Evolutionary conservation across 2,797 vertebrate genomes (phyloP).

Genomic region (Monodelphis domestica): DNA sequence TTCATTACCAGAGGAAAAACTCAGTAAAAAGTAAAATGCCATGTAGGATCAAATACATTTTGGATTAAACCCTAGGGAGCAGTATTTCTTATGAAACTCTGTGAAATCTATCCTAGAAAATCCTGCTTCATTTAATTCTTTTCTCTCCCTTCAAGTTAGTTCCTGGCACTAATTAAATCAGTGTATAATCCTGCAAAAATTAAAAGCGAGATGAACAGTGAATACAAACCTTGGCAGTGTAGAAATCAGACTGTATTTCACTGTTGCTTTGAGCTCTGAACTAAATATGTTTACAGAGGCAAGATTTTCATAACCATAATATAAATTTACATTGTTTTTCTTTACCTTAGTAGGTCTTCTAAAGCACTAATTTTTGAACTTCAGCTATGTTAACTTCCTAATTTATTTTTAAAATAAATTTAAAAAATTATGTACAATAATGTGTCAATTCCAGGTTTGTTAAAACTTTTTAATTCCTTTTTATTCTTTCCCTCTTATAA

Average conservation of each 20-base stretch:
- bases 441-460: background rate
- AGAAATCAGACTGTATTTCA: conserved; percentile 13
- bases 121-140: conserved; percentile 7
- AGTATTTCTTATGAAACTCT: conserved; percentile 37
- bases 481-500: background rate
- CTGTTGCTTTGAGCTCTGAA: conserved; percentile 28
- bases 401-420: conserved; percentile 48
- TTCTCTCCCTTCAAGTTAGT: conserved; percentile 39
- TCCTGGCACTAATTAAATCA: conserved; percentile 57
- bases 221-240: conserved; percentile 1
- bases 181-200: conserved; percentile 55
- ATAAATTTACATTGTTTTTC: background rate
- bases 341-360: conserved; percentile 41
- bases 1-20: conserved; percentile 9
- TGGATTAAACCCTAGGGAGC: conserved; percentile 50
- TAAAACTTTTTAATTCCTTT: background rate
- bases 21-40: conserved; percentile 10
- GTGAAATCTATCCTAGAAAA: conserved; percentile 56
- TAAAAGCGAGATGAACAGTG: conserved; percentile 10
- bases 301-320: conserved; percentile 31
- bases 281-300: conserved; percentile 24
- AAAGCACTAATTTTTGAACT: conserved; percentile 10
- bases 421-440: background rate
- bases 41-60: conserved; percentile 32
- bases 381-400: background rate